Evolutionary conservation across 1,140 invertebrate species (phyloP).

Genomic region (Pachypsylla venusta): DNA sequence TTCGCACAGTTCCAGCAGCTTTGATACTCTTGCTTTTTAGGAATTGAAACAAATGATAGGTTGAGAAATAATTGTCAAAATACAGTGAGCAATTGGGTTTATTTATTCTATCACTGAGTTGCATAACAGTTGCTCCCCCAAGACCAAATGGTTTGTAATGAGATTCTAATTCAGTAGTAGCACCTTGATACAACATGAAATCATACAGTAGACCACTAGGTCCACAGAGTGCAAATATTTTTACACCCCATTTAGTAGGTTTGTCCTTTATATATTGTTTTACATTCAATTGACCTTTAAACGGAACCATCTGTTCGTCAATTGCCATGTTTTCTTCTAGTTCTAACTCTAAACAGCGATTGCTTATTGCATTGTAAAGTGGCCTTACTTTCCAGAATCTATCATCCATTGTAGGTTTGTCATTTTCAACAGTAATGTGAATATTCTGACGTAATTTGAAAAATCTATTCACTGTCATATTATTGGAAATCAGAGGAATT

Average conservation of each 20-base stretch:
- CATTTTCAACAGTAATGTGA: too few species aligned
- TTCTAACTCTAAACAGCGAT: neutral
- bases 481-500: too few species aligned
- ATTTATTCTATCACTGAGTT: constrained; percentile 21
- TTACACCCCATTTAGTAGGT: constrained; percentile 17
- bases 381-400: too few species aligned
- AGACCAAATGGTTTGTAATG: constrained; percentile 20
- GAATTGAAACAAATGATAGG: constrained; percentile 11
- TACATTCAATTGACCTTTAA: constrained; percentile 12
- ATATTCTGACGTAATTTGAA: too few species aligned
- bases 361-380: too few species aligned
- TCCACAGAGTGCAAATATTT: constrained; percentile 13
- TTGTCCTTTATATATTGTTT: constrained; percentile 18
- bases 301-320: constrained; percentile 15
- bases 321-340: constrained; percentile 8
- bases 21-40: constrained; percentile 13
- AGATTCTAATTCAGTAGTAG: constrained; percentile 22
- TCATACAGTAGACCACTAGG: constrained; percentile 20
- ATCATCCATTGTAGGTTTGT: too few species aligned
- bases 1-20: constrained; percentile 16
- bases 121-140: constrained; percentile 20
- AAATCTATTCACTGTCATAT: too few species aligned
- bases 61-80: constrained; percentile 22
- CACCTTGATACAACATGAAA: constrained; percentile 26
- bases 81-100: constrained; percentile 13